phyloP scores from a whole-genome alignment of 2,797 vertebrate species.

The Menidia menidia region DNA sequence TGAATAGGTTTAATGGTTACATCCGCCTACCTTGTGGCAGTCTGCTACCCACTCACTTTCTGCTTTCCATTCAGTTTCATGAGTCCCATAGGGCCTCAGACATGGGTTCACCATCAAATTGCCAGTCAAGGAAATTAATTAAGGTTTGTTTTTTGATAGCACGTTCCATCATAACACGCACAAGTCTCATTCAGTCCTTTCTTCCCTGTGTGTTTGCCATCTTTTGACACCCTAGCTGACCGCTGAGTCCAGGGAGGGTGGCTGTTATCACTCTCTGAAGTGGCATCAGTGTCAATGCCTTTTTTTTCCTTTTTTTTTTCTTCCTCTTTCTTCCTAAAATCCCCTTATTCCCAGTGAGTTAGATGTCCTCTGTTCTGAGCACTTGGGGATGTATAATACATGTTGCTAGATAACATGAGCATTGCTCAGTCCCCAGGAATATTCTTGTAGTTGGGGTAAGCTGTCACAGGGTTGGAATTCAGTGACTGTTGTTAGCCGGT shows the following conservation, averaged over 20 bases:
- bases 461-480: constrained; percentile 80
- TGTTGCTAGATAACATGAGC: constrained; percentile 63
- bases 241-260: constrained; percentile 47
- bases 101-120: constrained; percentile 47
- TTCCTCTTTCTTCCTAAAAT: neutral
- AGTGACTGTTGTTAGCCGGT: constrained; percentile 75
- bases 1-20: constrained; percentile 58
- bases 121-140: constrained; percentile 57
- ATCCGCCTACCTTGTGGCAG: constrained; percentile 53
- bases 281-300: constrained; percentile 64
- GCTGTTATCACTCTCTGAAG: constrained; percentile 69
- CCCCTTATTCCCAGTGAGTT: constrained; percentile 57
- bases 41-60: constrained; percentile 29
- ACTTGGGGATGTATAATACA: constrained; percentile 65
- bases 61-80: constrained; percentile 62
- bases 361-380: constrained; percentile 49
- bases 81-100: constrained; percentile 39
- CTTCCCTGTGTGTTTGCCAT: constrained; percentile 20
- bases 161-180: constrained; percentile 35
- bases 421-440: constrained; percentile 73
- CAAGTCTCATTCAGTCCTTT: constrained; percentile 38
- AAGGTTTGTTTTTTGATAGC: constrained; percentile 47
- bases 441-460: constrained; percentile 77
- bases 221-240: constrained; percentile 50
- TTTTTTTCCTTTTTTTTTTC: constrained; percentile 37